Percentiles rank a stretch among this genome's conserved stretches.
Evolutionary conservation across 2,888 invertebrate genomes (phyloP).

Genomic region (Notodonta ziczac): DNA sequence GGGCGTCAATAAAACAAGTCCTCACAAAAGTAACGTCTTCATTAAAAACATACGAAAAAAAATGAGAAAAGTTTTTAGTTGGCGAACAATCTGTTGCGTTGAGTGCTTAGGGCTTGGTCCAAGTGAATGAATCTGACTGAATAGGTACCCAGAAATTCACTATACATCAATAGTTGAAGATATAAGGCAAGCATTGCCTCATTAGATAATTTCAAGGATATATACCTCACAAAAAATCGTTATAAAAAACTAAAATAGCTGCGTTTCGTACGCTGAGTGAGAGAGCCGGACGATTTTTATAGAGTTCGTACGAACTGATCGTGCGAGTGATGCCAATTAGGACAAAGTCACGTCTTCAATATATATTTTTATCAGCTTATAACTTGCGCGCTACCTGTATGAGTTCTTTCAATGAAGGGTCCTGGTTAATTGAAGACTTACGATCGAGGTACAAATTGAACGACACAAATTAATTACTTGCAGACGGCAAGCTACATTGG

Average conservation of each 20-base stretch:
- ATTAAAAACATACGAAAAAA: constrained; percentile 13
- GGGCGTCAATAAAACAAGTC: constrained; percentile 8
- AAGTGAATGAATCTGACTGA: constrained; percentile 15
- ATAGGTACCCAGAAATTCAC: too few relatives aligned
- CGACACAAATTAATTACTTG: background rate
- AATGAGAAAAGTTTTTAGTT: constrained; percentile 33
- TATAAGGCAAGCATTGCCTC: too few relatives aligned
- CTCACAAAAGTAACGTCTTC: constrained; percentile 19
- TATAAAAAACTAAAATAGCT: too few relatives aligned
- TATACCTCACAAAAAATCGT: too few relatives aligned
- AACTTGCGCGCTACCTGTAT: constrained; percentile 5
- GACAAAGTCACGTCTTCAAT: background rate
- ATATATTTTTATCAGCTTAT: background rate
- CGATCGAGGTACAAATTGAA: constrained; percentile 41
- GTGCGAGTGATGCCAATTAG: too few relatives aligned
- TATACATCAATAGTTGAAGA: background rate
- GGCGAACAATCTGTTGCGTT: constrained; percentile 61
- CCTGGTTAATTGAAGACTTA: constrained; percentile 55
- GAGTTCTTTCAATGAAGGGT: constrained; percentile 24
- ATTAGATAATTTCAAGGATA: too few relatives aligned
- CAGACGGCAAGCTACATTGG: background rate
- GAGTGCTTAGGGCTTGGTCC: constrained; percentile 15
- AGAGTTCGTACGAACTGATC: too few relatives aligned
- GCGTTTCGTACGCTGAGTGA: too few relatives aligned
- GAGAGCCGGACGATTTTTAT: too few relatives aligned